A percentile compares a stretch with the other conserved stretches of the same genome.
Conservation (phyloP, 2,113 vertebrate species). For the Leptocoma aspasia region DNA sequence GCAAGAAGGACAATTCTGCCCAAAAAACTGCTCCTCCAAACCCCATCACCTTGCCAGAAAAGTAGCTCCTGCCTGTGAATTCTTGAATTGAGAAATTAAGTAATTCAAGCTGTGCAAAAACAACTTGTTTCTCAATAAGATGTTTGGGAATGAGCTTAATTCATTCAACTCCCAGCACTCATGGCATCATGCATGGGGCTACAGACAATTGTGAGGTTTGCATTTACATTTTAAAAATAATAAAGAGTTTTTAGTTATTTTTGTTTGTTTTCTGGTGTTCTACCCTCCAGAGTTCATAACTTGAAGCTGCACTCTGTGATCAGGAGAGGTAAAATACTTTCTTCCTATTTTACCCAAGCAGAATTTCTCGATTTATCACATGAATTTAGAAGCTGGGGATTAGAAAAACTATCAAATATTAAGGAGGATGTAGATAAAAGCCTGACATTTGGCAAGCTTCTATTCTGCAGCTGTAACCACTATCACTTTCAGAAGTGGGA, state of each 20-base stretch:
- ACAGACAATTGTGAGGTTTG: neutral
- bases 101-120: neutral
- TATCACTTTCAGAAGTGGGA: neutral
- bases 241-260: neutral
- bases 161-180: neutral
- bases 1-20: neutral
- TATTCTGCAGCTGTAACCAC: constrained; percentile 6
- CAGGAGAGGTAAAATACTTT: neutral
- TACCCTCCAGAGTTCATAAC: neutral
- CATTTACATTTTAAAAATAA: neutral
- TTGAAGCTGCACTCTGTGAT: neutral
- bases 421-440: neutral
- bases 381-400: neutral
- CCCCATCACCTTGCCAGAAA: neutral
- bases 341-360: neutral
- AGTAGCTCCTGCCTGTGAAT: neutral
- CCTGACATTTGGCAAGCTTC: neutral
- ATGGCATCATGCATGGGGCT: neutral
- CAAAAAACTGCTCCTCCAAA: neutral
- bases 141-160: neutral
- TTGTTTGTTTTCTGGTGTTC: neutral
- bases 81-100: neutral
- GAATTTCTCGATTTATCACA: neutral
- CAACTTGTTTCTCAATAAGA: neutral
- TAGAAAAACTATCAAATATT: neutral